Base-by-base conservation (phyloP, 2,888 invertebrate species). In the Nemotelus pantherinus region DNA sequence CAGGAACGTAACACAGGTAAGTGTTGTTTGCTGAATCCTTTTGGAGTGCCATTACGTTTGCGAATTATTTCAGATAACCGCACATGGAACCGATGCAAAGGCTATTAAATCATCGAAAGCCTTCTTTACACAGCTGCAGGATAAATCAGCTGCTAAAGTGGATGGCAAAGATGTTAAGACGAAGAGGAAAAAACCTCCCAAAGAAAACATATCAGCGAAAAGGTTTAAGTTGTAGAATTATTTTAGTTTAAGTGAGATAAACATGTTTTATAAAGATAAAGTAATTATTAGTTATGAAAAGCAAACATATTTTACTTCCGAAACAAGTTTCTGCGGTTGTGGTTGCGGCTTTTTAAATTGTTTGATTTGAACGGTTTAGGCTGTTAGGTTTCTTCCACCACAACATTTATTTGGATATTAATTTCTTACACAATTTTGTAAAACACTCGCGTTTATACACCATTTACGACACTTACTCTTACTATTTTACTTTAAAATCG, bases 121-220 rank as follows among this genome's bases (percentile, higher is more conserved):
- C 0, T 97, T 97, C 90, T 97, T 97, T 88, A 91, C 90, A 71
- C 93, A 95, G 84, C 88, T 97, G 4, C 95, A 97, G 85, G 94
- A 96, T 82, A 91, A 95, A 84, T 91, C 91, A 0, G 86, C 88
- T 10, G 86, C 87, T 79, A 88, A 55, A 81, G 83, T 82, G 76
- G 81, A 81, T 55, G 43, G 43, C 3, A 82, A 81, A 78, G 81
- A 89, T 50, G 88, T 90, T 68, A 74, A 74, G 41, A 9, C 9
- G 6, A 89, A 89, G 80, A 25, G 25, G 25, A 83, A 86, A 1
- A 90, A 90, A 82, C 85, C 82, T 1, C 57, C 65, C 9, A 76
- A 76, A 57, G 77, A 64, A 87, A 86, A 81, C 83, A 85, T 82
- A 63, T 88, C 89, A 65, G 91, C 91, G 2, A 90, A 91, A 80